Evolutionary conservation across 2,113 vertebrate species (phyloP).

Genomic region (Nycticebus coucang): DNA sequence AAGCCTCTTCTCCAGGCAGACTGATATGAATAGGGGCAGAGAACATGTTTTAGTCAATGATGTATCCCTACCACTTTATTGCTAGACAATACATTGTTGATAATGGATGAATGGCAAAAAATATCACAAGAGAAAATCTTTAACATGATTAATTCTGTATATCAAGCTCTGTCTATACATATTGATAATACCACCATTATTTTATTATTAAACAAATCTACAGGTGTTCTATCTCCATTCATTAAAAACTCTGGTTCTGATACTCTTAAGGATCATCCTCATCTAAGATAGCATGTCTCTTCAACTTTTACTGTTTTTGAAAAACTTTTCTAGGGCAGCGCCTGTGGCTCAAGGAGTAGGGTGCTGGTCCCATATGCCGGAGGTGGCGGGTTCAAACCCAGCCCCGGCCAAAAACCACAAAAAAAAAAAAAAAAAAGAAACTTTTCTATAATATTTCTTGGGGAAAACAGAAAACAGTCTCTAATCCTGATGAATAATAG

Average conservation of each 20-base stretch:
- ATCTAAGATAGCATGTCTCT: background rate
- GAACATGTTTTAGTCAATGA: background rate
- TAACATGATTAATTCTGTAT: background rate
- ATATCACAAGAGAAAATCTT: background rate
- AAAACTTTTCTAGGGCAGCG: background rate
- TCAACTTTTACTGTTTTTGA: background rate
- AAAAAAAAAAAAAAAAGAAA: no score
- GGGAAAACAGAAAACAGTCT: background rate
- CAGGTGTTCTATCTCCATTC: background rate
- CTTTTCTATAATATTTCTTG: background rate
- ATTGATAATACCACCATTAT: background rate
- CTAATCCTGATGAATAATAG: background rate
- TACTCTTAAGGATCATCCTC: background rate
- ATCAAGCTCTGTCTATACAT: background rate
- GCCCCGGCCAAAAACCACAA: no score
- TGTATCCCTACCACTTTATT: background rate
- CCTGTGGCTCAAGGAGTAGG: no score
- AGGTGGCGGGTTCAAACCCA: no score
- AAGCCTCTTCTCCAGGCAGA: background rate
- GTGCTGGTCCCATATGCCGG: no score
- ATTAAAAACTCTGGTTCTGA: background rate
- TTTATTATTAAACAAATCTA: constrained; percentile 4
- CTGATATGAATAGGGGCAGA: background rate
- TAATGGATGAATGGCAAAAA: background rate
- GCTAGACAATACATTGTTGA: background rate